These are phyloP conservation scores for Tinea trinotella DNA, from an alignment of 2,888 invertebrate genomes.

Conservation along the genomic window DNA sequence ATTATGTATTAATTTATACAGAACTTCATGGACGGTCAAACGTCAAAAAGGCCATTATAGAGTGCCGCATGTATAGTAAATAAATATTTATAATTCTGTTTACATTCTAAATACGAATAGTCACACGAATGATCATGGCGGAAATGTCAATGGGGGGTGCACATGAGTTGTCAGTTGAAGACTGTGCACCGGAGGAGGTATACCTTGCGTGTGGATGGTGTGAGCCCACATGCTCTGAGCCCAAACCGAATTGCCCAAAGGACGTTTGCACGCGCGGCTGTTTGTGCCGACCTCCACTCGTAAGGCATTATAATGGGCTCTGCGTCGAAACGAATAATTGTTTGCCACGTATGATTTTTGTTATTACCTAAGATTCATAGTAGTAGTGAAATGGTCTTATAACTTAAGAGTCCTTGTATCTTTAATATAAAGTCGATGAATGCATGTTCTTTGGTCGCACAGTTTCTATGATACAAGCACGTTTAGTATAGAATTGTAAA, in stretches of 20 bases:
- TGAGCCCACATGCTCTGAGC: slow-evolving; percentile 47
- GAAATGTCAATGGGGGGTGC: slow-evolving; percentile 19
- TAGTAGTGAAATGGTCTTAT: too few species aligned
- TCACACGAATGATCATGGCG: neutral
- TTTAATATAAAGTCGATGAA: too few species aligned
- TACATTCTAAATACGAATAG: too few species aligned
- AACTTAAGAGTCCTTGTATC: too few species aligned
- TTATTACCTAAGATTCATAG: neutral
- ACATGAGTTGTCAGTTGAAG: slow-evolving; percentile 37
- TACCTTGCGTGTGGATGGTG: slow-evolving; percentile 53
- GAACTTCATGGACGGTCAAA: too few species aligned
- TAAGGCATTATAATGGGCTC: slow-evolving; percentile 43
- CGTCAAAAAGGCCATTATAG: too few species aligned
- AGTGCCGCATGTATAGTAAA: too few species aligned
- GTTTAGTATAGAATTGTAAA: neutral
- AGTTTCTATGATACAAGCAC: too few species aligned
- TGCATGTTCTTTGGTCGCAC: too few species aligned
- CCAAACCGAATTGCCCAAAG: slow-evolving; percentile 34
- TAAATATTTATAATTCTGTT: too few species aligned
- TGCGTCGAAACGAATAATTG: slow-evolving; percentile 42
- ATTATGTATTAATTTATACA: too few species aligned
- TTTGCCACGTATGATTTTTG: slow-evolving; percentile 34
- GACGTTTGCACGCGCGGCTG: slow-evolving; percentile 45
- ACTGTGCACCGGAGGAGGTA: slow-evolving; percentile 47
- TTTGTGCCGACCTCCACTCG: slow-evolving; percentile 44